Base-by-base conservation (phyloP, 2,797 vertebrate genomes). In the Yasuhikotakia modesta region DNA sequence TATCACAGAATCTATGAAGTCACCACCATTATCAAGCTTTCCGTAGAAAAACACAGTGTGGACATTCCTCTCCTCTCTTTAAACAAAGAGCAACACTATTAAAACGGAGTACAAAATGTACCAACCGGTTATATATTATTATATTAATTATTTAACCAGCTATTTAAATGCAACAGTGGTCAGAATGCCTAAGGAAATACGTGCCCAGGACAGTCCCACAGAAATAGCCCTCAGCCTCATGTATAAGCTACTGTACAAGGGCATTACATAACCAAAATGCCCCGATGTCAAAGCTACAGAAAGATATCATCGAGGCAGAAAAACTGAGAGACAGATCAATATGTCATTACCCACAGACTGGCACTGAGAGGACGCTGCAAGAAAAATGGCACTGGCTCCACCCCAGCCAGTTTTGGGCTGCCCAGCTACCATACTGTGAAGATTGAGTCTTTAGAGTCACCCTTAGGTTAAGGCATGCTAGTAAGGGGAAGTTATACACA, bases 341-440 rank as follows among this genome's bases (percentile, higher is more conserved):
- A 76, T 87, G 78, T 87, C 80, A 83, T 90, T 89, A 87, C 84
- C 88, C 65, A 68, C 85, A 84, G 80, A 75, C 66, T 85, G 85
- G 81, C 84, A 86, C 77, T 69, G 55, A 4, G 16, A 24, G 39
- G 73, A 80, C 83, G 82, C 35, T 64, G 75, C 76, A 60, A 83
- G 76, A 76, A 86, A 80, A 82, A 13, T 72, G 76, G 82, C 86
- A 70, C 67, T 72, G 79, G 67, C 63, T 76, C 67, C 78, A 70
- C 5, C 32, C n/a, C 46, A 71, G 35, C 21, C 61, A n/a, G n/a
- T n/a, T n/a, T n/a, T 48, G 68, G 63, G 69, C 39, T 78, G 52
- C 27, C 67, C 78, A 79, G n/a, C 48, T 46, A 39, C 61, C 16
- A 73, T 45, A 65, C 35, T n/a, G 43, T 78, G 39, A n/a, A 60